Conservation (phyloP, 2,113 vertebrate genomes). For the Scomber japonicus region DNA sequence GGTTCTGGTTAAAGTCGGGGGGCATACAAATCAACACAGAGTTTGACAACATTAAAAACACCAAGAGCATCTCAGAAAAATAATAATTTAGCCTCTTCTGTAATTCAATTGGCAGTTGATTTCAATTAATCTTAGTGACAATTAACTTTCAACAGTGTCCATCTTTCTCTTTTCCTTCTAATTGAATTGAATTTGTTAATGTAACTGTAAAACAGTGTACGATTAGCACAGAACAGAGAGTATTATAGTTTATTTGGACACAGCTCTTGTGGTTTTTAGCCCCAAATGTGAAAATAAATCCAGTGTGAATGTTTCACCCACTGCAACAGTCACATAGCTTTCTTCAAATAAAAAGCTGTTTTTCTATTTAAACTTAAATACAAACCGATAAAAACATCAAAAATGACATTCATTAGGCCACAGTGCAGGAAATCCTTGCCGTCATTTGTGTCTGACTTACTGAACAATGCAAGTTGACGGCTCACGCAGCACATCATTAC, state of each 20-base stretch:
- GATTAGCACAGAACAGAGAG: neutral
- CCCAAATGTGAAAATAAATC: too few relatives aligned
- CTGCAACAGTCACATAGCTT: too few relatives aligned
- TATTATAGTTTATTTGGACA: neutral
- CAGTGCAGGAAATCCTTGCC: slow-evolving; percentile 23
- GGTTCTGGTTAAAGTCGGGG: too few relatives aligned
- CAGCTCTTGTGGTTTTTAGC: too few relatives aligned
- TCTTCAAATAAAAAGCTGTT: too few relatives aligned
- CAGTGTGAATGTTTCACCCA: too few relatives aligned
- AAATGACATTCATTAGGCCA: neutral
- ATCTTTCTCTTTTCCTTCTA: too few relatives aligned
- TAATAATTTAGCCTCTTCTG: neutral
- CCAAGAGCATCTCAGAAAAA: too few relatives aligned
- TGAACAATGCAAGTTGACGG: slow-evolving; percentile 7
- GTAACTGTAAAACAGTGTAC: neutral
- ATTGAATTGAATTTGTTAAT: neutral
- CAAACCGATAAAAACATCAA: slow-evolving; percentile 4
- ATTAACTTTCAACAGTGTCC: neutral
- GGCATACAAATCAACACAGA: too few relatives aligned
- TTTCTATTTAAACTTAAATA: too few relatives aligned
- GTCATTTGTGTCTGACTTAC: slow-evolving; percentile 27
- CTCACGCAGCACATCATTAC: slow-evolving; percentile 31
- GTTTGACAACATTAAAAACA: too few relatives aligned
- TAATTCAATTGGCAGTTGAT: neutral
- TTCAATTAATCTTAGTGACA: too few relatives aligned